These are phyloP conservation scores for Collichthys lucidus DNA, from an alignment of 2,113 vertebrate genomes.

Conservation along the genomic window DNA sequence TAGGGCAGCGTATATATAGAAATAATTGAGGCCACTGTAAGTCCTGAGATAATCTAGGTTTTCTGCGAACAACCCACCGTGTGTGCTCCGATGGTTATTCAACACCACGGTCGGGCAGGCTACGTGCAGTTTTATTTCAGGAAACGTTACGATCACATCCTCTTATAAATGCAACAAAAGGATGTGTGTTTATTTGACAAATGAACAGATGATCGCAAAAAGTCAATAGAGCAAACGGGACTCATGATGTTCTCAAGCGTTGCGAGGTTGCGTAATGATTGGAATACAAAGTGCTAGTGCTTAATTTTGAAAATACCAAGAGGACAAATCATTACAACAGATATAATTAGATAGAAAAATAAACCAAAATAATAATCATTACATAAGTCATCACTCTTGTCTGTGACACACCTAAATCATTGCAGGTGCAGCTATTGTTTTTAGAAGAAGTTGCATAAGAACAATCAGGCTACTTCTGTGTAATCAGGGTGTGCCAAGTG, in stretches of 20 bases:
- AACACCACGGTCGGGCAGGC: background rate
- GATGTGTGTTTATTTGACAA: background rate
- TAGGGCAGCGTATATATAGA: constrained; percentile 29
- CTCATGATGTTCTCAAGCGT: too few species aligned
- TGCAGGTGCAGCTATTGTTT: constrained; percentile 16
- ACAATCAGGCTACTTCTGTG: constrained; percentile 24
- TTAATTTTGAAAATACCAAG: background rate
- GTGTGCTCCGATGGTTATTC: background rate
- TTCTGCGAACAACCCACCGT: background rate
- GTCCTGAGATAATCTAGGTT: background rate
- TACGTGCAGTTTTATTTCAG: background rate
- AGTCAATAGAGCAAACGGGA: background rate
- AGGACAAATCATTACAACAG: background rate
- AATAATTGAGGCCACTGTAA: constrained; percentile 12
- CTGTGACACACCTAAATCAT: constrained; percentile 8
- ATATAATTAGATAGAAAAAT: constrained; percentile 6
- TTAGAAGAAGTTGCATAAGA: constrained; percentile 13
- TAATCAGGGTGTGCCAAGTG: constrained; percentile 26
- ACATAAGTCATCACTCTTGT: background rate
- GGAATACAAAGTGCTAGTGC: background rate
- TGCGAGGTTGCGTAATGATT: background rate
- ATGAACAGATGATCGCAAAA: background rate
- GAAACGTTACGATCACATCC: background rate
- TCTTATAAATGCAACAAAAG: background rate
- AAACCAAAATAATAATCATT: constrained; percentile 4